Evolutionary conservation across 2,797 vertebrate genomes (phyloP), one percentile per base, ranked within the genome.

Genomic region (Coluber constrictor): DNA sequence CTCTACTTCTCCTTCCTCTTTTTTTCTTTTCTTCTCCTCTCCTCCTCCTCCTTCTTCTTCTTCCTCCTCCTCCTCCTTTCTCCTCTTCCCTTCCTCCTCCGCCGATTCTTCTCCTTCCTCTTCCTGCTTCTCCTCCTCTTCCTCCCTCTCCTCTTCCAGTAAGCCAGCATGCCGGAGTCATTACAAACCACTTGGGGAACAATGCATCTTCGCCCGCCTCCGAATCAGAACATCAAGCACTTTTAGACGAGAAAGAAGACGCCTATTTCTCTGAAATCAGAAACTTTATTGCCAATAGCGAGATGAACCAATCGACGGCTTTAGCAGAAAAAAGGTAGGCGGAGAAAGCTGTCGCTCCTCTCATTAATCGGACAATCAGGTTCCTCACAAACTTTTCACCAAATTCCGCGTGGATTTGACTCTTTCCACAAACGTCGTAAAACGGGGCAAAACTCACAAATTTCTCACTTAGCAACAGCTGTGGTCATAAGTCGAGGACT

Each of bases 221-320:
- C 4, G 99, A 99, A 98, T 98, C 99, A 70, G 99, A 99, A 98
- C 98, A 99, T 98, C 99, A 99, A 97, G 99, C 99, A 98, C 99
- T 99, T 99, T 99, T 99, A 98, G 99, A 99, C 0, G 99, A 99
- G 98, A 99, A 99, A 97, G 99, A 99, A 96, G 99, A 99, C 96
- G 99, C 99, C 0, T 99, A 99, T 97, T 99, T 99, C 98, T 99
- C 99, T 3, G 99, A 99, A 98, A 99, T 99, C 97, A 98, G 99
- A 95, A 99, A 99, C 97, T 99, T 99, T 97, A 99, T 99, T 97
- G 99, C 99, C 96, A 99, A 99, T 96, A 99, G 98, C 60, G 99
- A 99, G 97, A 98, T 99, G 98, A 99, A 98, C 97, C 99, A 99
- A 97, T 98, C 98, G 0, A 98, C 99, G 8, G 97, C 98, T 96